Base-by-base conservation (phyloP, 2,113 vertebrate species). In the Poeciliopsis occidentalis region DNA sequence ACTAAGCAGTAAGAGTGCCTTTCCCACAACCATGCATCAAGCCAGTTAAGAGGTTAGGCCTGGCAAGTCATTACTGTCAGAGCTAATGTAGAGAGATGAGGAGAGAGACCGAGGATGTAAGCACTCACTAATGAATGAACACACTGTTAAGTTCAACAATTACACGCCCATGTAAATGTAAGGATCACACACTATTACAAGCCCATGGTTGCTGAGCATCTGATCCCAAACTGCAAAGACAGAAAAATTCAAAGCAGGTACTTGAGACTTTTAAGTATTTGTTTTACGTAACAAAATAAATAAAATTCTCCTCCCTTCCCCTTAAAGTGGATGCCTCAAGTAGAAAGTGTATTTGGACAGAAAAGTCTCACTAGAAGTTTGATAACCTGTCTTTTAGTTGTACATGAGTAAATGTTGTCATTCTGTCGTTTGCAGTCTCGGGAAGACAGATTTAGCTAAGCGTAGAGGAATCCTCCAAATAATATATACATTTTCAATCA, bases 31-130 rank as follows among this genome's bases (percentile, higher is more conserved):
- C 91, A 87, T 92, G 82, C 85, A 91, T 93, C 87, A 90, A 76
- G 78, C 82, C 85, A 87, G 88, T 91, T 93, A 90, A 94, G 88
- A 92, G 91, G 89, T 89, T 87, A 87, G 88, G 85, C 78, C 85
- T 84, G 80, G 87, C 81, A 82, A 92, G 90, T 90, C 89, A 88
- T 91, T 91, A 92, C 89, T 92, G 93, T 92, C 92, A 93, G 85
- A 93, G 85, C 81, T 93, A 92, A 94, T 93, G 90, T 87, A 91
- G 93, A 93, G 87, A 88, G 88, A 94, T 92, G 89, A 90, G 85
- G 89, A 90, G 90, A 87, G 83, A 80, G 86, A 86, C 82, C 68
- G 51, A 74, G 82, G 88, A 88, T 85, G 89, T 85, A 89, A 83
- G 91, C 82, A 73, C 82, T 81, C 77, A 62, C 89, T 92, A 92